A percentile compares a stretch with the other conserved stretches of the same genome.
Evolutionary conservation across 35 echinoderm and acorn worm genomes (phyloP).

Genomic region (Anneissia japonica): DNA sequence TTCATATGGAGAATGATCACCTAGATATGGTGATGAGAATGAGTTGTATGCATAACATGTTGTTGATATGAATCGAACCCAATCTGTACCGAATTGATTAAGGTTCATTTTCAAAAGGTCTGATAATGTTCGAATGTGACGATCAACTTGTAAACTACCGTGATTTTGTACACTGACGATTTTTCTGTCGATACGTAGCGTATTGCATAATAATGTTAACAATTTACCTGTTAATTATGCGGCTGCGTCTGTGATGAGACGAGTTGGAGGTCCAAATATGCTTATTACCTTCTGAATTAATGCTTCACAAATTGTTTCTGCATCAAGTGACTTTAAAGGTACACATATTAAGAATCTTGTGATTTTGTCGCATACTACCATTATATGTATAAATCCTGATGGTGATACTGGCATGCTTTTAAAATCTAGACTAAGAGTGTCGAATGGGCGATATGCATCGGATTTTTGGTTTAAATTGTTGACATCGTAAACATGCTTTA

Average conservation of each 20-base stretch:
- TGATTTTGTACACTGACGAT: slow-evolving; percentile 18
- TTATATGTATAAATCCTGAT: slow-evolving; percentile 31
- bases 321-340: slow-evolving; percentile 26
- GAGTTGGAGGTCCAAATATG: slow-evolving; percentile 34
- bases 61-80: slow-evolving; percentile 12
- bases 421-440: slow-evolving; percentile 30
- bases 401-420: slow-evolving; percentile 33
- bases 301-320: slow-evolving; percentile 21
- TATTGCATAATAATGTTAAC: slow-evolving; percentile 4
- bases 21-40: slow-evolving; percentile 31
- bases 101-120: slow-evolving; percentile 6
- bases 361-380: slow-evolving; percentile 37
- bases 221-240: slow-evolving; percentile 34
- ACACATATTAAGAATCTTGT: slow-evolving; percentile 31
- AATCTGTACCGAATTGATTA: slow-evolving; percentile 34
- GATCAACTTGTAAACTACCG: slow-evolving; percentile 19
- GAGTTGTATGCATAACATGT: slow-evolving; percentile 31
- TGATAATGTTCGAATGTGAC: no score
- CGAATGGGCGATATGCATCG: slow-evolving; percentile 29
- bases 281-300: slow-evolving; percentile 23
- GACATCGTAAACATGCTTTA: background rate
- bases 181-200: slow-evolving; percentile 13
- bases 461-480: no score
- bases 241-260: slow-evolving; percentile 28
- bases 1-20: slow-evolving; percentile 13